Conservation (phyloP, 1,140 invertebrate genomes). For the Eurosta solidaginis region DNA sequence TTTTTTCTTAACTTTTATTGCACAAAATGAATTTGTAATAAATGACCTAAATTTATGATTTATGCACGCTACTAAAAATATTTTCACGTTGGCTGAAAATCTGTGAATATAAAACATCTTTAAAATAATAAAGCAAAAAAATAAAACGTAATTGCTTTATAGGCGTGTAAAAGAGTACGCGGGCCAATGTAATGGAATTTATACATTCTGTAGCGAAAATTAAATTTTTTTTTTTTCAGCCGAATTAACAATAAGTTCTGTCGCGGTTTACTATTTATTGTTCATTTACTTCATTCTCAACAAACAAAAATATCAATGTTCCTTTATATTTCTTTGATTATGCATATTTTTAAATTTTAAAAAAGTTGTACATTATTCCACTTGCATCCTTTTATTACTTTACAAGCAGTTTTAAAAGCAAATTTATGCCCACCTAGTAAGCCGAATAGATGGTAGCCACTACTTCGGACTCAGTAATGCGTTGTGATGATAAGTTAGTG, state of each 20-base stretch:
- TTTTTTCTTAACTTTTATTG: background rate
- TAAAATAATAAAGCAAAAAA: background rate
- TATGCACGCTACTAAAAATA: background rate
- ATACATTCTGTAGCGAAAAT: background rate
- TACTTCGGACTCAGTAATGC: background rate
- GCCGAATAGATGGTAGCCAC: background rate
- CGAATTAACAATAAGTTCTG: background rate
- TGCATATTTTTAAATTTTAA: background rate
- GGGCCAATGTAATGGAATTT: background rate
- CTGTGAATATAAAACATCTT: background rate
- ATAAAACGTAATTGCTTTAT: background rate
- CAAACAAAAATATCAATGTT: background rate
- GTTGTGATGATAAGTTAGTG: background rate
- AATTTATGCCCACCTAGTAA: background rate
- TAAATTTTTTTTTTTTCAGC: background rate
- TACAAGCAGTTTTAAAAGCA: too few relatives aligned
- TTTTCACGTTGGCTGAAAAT: background rate
- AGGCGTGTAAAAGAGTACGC: background rate
- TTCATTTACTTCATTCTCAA: background rate
- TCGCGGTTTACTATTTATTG: background rate
- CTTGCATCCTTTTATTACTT: background rate
- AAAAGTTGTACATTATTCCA: background rate
- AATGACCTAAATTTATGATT: conserved; percentile 25
- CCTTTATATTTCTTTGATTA: background rate
- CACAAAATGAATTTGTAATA: conserved; percentile 2